A percentile compares a stretch with the other conserved stretches of the same genome.
Conservation (phyloP, 30 jellyfish, hydroid and myxozoan species). For the Hydractinia symbiolongicarpus region DNA sequence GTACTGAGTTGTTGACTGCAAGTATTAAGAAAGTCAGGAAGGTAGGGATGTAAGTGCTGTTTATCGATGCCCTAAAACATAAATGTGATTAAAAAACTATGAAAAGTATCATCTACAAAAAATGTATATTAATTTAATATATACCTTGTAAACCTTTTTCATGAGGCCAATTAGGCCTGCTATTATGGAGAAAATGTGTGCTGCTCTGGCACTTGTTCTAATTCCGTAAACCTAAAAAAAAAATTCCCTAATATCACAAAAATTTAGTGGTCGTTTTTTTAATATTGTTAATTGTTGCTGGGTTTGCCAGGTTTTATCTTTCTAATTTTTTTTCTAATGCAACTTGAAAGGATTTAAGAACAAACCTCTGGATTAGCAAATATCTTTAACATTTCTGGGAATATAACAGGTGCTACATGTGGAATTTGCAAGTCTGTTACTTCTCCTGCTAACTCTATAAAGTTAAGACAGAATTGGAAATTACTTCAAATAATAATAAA, state of each 20-base stretch:
- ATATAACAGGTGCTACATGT: slow-evolving; percentile 85
- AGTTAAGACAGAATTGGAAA: background rate
- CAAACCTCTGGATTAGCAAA: slow-evolving; percentile 64
- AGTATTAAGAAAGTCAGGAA: slow-evolving; percentile 58
- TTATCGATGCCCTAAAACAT: slow-evolving; percentile 55
- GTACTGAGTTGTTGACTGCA: slow-evolving; percentile 53
- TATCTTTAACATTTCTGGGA: slow-evolving; percentile 65
- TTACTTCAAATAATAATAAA: background rate
- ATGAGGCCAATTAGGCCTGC: slow-evolving; percentile 77
- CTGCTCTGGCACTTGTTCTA: slow-evolving; percentile 84
- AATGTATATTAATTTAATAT: no score
- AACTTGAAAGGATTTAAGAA: background rate
- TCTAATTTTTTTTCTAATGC: no score
- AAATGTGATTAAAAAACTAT: background rate
- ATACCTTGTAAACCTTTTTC: slow-evolving; percentile 83
- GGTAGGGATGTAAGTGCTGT: slow-evolving; percentile 64
- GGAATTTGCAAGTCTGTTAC: slow-evolving; percentile 93
- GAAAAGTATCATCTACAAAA: background rate
- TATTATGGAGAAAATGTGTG: slow-evolving; percentile 65
- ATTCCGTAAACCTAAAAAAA: slow-evolving; percentile 48
- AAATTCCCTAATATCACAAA: background rate
- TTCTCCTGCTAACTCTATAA: slow-evolving; percentile 83
- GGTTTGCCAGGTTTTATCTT: no score
- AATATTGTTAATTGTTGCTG: background rate
- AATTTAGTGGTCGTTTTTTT: no score